Base-by-base conservation (phyloP, 2,113 vertebrate species). In the Coturnix japonica region DNA sequence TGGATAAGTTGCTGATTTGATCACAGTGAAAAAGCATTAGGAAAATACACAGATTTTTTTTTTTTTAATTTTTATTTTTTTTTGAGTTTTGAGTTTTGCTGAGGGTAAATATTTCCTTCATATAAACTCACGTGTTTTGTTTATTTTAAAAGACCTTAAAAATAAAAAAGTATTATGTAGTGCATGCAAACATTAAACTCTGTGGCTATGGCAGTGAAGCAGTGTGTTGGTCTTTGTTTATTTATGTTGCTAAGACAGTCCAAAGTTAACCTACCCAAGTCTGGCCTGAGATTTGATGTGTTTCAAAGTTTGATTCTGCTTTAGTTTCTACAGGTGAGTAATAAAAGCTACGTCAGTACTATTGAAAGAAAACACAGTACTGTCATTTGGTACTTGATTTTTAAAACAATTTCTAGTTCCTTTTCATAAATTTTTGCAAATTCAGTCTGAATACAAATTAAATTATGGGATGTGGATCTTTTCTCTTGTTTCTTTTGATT, bases 361-460 rank as follows among this genome's bases (percentile, higher is more conserved):
- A 2, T 33, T 33, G 21, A 73, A 77, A 84, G 18, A 33, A 81
- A 65, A 0, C 13, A 81, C 8, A 49, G 15, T 8, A 2, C 2
- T 74, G 13, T n/a, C 16, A 11, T 11, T 74, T 71, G 23, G 11
- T 63, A 9, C 7, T 74, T 74, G 17, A 11, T 63, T 51, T 49
- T 9, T 1, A 19, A 56, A 20, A 15, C 4, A 57, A 1, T 8
- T 13, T 70, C 61, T 18, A 13, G 1, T 31, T 31, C 1, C n/a
- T 72, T 53, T 74, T 13, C 7, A 39, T 4, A 33, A 14, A 2
- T 28, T 56, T 71, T 94, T 91, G 11, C 22, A 60, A 54, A 79
- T 74, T 7, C 2, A 23, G 31, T 8, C 44, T 83, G 23, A 88
- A 73, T 23, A 49, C 2, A 89, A 47, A 30, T 9, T 33, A 4